Base-by-base conservation (phyloP, 2,888 invertebrate species). In the Torymus texanus region DNA sequence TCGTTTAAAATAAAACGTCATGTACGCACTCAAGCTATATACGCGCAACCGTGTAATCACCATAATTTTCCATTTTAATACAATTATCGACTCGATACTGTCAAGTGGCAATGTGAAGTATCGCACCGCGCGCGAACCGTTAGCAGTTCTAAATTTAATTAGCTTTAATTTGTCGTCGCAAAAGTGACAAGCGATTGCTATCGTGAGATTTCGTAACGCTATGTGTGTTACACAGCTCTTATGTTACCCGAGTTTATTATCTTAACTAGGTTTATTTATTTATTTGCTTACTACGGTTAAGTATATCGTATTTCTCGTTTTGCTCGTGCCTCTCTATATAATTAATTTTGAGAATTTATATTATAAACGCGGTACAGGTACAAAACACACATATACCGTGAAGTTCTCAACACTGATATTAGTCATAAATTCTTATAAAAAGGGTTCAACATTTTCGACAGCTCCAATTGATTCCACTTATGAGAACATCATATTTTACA, bases 51-150 rank as follows among this genome's bases (percentile, higher is more conserved):
- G 21, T 21, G 75, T 87, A 87, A 88, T 87, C 84, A 85, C 85
- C 85, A 84, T 88, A 87, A 88, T 88, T 85, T 84, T 81, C 82
- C 82, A 58, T 83, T 85, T 85, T 86, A 84, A 87, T 87, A 86
- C 84, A 86, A 87, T 87, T 88, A 88, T 87, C 85, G 83, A 82
- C 84, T n/a, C 85, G 84, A 84, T 85, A 84, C 83, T 83, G 82
- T 82, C 81, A 79, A 61, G 65, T 67, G 63, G 63, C 66, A 71
- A 70, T 70, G 41, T 41, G 41, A 61, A 61, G 14, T 13, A 65
- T 63, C 14, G 56, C 74, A 53, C 70, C 74, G 29, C 68, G 58
- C 80, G 21, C 41, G 59, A 56, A 71, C 63, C 82, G 78, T 81
- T 82, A 83, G 62, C 73, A 76, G 71, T 74, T 82, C 82, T 81